Conservation (phyloP, 2,797 vertebrate species). For the Mergus octosetaceus region DNA sequence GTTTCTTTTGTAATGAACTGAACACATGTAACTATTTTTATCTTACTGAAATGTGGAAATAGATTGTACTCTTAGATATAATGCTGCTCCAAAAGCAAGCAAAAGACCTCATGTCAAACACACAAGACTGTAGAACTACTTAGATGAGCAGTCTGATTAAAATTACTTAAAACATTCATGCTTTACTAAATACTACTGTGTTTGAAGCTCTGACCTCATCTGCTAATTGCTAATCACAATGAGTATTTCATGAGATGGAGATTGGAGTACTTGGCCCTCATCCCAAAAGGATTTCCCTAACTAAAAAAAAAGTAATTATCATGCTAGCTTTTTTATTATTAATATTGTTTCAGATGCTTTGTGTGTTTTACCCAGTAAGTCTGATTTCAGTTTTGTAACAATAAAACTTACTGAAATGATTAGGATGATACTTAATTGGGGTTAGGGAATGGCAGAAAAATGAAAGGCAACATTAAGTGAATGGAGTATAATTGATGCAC, state of each 20-base stretch:
- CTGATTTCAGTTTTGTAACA: neutral
- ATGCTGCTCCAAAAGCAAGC: neutral
- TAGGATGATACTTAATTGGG: neutral
- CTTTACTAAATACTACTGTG: neutral
- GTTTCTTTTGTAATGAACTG: conserved; percentile 32
- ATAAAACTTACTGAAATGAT: neutral
- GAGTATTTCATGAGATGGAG: neutral
- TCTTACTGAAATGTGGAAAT: neutral
- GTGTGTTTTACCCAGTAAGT: neutral
- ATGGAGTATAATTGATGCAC: neutral
- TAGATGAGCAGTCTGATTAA: neutral
- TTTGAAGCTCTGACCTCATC: neutral
- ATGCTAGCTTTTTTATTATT: neutral
- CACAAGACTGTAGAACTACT: neutral
- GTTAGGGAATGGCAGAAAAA: neutral
- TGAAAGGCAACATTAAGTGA: neutral
- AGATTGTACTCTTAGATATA: neutral
- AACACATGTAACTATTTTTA: neutral
- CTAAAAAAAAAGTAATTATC: neutral
- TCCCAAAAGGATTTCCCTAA: neutral
- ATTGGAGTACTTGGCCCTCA: neutral
- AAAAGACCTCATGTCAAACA: neutral
- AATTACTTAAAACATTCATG: neutral
- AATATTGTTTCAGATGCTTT: neutral
- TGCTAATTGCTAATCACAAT: neutral